Conservation (phyloP, 2,797 vertebrate genomes). For the Chromis chromis region DNA sequence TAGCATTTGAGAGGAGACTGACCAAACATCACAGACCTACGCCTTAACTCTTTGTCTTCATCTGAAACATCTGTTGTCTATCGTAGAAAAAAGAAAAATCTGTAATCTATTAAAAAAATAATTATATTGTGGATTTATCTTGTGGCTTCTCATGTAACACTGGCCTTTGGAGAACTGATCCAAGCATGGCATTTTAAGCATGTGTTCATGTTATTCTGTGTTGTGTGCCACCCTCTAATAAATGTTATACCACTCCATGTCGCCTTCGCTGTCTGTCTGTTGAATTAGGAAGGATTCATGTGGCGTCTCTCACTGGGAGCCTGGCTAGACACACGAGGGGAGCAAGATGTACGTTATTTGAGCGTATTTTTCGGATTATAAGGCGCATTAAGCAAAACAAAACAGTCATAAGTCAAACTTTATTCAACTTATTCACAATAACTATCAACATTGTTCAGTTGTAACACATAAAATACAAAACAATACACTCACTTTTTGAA, state of each 20-base stretch:
- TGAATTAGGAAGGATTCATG: neutral
- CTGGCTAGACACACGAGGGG: neutral
- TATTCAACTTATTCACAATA: no score
- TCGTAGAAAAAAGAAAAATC: conserved; percentile 15
- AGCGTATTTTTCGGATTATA: no score
- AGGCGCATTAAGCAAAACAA: no score
- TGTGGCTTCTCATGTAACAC: conserved; percentile 51
- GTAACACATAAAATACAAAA: no score
- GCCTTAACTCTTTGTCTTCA: conserved; percentile 65
- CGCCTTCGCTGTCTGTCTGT: conserved; percentile 31
- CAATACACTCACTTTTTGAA: no score
- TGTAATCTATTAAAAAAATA: conserved; percentile 31
- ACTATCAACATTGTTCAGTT: no score
- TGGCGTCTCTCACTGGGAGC: neutral
- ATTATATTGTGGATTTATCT: conserved; percentile 37
- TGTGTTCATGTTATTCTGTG: conserved; percentile 66
- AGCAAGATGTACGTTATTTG: no score
- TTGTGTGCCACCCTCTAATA: conserved; percentile 72
- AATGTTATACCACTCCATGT: conserved; percentile 64
- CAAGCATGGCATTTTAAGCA: conserved; percentile 66
- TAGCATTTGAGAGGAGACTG: conserved; percentile 46
- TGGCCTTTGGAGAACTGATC: conserved; percentile 40
- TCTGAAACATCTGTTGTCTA: conserved; percentile 35
- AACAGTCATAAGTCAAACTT: no score
- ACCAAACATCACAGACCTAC: conserved; percentile 61